Percentiles rank a stretch among this genome's conserved stretches.
phyloP scores from a whole-genome alignment of 2,888 invertebrate genomes.

The Cheilosia scutellata region DNA sequence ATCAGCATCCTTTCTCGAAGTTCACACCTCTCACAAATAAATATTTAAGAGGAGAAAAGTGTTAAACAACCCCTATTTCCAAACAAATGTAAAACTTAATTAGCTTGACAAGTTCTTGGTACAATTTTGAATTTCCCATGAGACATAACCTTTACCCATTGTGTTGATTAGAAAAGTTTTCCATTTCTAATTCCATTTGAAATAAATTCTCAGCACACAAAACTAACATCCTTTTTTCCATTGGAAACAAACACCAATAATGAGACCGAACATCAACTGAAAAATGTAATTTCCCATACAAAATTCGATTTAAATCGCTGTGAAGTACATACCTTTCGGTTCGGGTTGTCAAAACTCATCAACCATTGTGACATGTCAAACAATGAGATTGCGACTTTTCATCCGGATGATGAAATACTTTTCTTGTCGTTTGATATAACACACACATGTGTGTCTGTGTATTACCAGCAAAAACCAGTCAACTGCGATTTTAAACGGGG shows the following conservation, averaged over 20 bases:
- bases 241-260: neutral
- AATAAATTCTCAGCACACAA: neutral
- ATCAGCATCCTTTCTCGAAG: neutral
- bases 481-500: conserved; percentile 21
- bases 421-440: conserved; percentile 25
- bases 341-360: conserved; percentile 72
- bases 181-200: conserved; percentile 28
- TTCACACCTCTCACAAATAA: neutral
- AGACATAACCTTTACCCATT: conserved; percentile 34
- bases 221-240: neutral
- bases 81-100: conserved; percentile 32
- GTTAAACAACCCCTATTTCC: neutral
- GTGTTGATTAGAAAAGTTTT: conserved; percentile 67
- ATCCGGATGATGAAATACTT: conserved; percentile 38
- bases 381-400: conserved; percentile 65
- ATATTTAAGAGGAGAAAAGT: neutral
- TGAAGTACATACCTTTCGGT: conserved; percentile 15
- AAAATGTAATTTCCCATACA: conserved; percentile 70
- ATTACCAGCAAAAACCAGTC: conserved; percentile 32
- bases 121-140: conserved; percentile 55
- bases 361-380: conserved; percentile 70
- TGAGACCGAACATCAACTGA: neutral
- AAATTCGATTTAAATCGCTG: conserved; percentile 65
- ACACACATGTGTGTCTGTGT: neutral
- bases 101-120: conserved; percentile 30